Percentiles rank a stretch among this genome's conserved stretches.
Evolutionary conservation across 2,888 invertebrate genomes (phyloP).

Genomic region (Acanthosepion esculentum): DNA sequence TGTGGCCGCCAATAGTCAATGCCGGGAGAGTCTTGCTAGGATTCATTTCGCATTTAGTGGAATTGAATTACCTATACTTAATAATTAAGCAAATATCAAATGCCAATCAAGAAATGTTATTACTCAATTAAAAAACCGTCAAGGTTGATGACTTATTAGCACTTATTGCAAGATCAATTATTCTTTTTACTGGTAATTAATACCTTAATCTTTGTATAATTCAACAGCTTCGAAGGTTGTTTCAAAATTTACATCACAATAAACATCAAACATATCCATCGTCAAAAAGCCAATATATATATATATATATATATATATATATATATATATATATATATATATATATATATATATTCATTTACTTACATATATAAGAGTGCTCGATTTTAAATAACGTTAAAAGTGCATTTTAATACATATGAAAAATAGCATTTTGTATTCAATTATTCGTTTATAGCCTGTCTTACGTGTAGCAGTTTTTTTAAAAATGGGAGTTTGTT

Average conservation of each 20-base stretch:
- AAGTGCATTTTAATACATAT: no score
- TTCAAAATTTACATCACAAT: not conserved
- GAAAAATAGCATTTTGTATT: no score
- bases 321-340: not conserved
- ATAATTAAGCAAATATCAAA: not conserved
- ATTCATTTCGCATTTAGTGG: not conserved
- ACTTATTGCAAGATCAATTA: not conserved
- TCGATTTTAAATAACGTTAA: no score
- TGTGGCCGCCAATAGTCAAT: no score
- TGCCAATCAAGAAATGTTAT: not conserved
- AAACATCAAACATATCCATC: not conserved
- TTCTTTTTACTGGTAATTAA: no score
- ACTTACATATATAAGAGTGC: not conserved
- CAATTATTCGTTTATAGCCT: no score
- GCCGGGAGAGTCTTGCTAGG: not conserved
- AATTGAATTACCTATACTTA: not conserved
- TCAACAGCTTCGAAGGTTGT: not conserved
- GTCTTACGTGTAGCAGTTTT: no score
- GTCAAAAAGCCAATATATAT: not conserved
- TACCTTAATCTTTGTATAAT: no score
- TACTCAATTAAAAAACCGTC: not conserved
- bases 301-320: slow-evolving; percentile 36
- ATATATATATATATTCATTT: not conserved
- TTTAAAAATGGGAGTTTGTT: no score
- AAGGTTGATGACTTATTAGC: not conserved